Percentiles rank a stretch among this genome's conserved stretches.
Evolutionary conservation across 2,888 invertebrate genomes (phyloP).

Genomic region (Apantesis nais): DNA sequence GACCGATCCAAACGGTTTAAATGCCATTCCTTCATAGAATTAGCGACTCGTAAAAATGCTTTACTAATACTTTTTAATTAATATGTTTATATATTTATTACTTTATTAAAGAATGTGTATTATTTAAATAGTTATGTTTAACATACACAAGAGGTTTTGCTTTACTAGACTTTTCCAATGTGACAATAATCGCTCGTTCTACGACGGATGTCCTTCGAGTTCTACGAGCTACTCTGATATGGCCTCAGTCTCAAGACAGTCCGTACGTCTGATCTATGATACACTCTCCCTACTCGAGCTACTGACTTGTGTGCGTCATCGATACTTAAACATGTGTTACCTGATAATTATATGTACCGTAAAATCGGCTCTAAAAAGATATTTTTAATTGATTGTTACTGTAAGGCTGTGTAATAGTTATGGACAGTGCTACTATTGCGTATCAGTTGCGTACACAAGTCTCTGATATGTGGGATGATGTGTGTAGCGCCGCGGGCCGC

Average conservation of each 20-base stretch:
- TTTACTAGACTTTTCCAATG: slow-evolving; percentile 54
- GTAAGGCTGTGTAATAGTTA: slow-evolving; percentile 27
- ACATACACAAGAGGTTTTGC: slow-evolving; percentile 62
- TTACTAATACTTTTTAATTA: slow-evolving; percentile 73
- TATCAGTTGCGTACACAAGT: slow-evolving; percentile 74
- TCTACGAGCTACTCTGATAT: slow-evolving; percentile 82
- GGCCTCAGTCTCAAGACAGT: slow-evolving; percentile 85
- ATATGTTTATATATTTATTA: slow-evolving; percentile 70
- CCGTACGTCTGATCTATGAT: slow-evolving; percentile 81
- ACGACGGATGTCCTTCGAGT: slow-evolving; percentile 76
- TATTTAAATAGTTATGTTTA: slow-evolving; percentile 66
- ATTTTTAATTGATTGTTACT: slow-evolving; percentile 26
- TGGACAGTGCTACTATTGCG: slow-evolving; percentile 21
- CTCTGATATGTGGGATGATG: slow-evolving; percentile 84
- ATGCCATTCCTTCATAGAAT: slow-evolving; percentile 81
- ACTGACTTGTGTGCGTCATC: slow-evolving; percentile 75
- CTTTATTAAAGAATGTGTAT: slow-evolving; percentile 74
- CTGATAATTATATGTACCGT: slow-evolving; percentile 16
- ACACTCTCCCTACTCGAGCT: slow-evolving; percentile 82
- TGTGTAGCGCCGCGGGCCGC: slow-evolving; percentile 77
- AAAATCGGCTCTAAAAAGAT: slow-evolving; percentile 11
- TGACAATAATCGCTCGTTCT: slow-evolving; percentile 78
- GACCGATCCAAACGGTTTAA: slow-evolving; percentile 73
- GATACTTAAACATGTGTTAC: slow-evolving; percentile 49
- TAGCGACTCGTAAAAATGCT: slow-evolving; percentile 81